phyloP scores from a whole-genome alignment of 2,113 vertebrate genomes.

The Helogale parvula region DNA sequence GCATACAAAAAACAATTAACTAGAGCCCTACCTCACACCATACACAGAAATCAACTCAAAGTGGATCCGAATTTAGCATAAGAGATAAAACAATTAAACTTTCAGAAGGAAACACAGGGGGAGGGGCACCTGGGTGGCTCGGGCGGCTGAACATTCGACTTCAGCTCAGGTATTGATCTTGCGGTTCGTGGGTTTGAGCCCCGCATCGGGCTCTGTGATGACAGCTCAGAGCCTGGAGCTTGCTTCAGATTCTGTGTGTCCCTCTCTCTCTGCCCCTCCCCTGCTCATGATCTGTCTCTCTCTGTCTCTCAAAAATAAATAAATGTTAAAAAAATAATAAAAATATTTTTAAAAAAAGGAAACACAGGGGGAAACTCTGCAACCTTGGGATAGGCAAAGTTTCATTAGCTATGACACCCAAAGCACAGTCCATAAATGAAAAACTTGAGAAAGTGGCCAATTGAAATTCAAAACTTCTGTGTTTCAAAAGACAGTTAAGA shows the following conservation, averaged over 20 bases:
- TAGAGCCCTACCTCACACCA: not conserved
- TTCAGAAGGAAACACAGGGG: not conserved
- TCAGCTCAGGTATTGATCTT: too few relatives aligned
- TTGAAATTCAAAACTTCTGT: not conserved
- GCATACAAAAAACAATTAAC: not conserved
- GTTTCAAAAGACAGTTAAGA: not conserved
- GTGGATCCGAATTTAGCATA: not conserved
- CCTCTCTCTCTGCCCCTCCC: too few relatives aligned
- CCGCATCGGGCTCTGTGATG: too few relatives aligned
- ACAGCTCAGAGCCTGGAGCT: too few relatives aligned
- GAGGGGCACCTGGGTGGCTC: too few relatives aligned
- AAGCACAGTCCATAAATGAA: not conserved
- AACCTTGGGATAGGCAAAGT: not conserved
- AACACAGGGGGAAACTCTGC: not conserved
- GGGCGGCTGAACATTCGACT: too few relatives aligned
- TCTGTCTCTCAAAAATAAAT: too few relatives aligned
- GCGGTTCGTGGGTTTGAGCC: too few relatives aligned
- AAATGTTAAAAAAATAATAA: too few relatives aligned
- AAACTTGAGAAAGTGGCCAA: not conserved
- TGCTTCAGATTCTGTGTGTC: too few relatives aligned
- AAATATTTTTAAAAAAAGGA: not conserved
- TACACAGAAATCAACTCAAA: not conserved
- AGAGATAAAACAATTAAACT: not conserved
- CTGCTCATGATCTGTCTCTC: too few relatives aligned
- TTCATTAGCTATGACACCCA: not conserved